These are phyloP conservation scores for Muricea muricata DNA, from an alignment of 92 coral and sea anemone genomes.

Conservation along the genomic window DNA sequence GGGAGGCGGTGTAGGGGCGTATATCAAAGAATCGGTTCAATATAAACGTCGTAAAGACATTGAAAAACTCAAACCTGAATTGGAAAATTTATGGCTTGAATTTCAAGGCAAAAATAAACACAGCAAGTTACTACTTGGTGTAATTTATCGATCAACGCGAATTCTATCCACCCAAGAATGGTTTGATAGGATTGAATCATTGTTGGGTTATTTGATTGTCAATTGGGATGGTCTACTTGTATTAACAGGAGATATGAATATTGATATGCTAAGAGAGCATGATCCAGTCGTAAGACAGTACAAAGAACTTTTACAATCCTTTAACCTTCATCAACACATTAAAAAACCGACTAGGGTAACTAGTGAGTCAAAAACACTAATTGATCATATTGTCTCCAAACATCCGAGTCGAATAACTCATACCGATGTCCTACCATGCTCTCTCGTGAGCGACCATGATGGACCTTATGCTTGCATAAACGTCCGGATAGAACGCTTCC, in stretches of 20 bases:
- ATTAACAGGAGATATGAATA: slow-evolving; percentile 33
- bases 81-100: background rate
- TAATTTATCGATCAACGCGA: slow-evolving; percentile 41
- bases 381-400: no score
- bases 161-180: slow-evolving; percentile 49
- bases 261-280: background rate
- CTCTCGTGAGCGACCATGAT: no score
- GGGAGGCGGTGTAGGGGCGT: background rate
- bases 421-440: no score
- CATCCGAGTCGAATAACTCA: no score
- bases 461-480: no score
- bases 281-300: background rate
- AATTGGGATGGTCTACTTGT: slow-evolving; percentile 47
- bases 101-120: slow-evolving; percentile 31
- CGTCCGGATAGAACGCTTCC: no score
- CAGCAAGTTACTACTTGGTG: slow-evolving; percentile 57
- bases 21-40: background rate
- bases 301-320: background rate
- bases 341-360: background rate
- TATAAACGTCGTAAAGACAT: background rate
- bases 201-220: slow-evolving; percentile 3
- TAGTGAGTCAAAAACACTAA: background rate
- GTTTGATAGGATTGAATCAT: slow-evolving; percentile 53
- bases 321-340: background rate
- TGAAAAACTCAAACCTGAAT: background rate